Evolutionary conservation across 2,797 vertebrate species (phyloP).

Genomic region (Taenioides sp.): DNA sequence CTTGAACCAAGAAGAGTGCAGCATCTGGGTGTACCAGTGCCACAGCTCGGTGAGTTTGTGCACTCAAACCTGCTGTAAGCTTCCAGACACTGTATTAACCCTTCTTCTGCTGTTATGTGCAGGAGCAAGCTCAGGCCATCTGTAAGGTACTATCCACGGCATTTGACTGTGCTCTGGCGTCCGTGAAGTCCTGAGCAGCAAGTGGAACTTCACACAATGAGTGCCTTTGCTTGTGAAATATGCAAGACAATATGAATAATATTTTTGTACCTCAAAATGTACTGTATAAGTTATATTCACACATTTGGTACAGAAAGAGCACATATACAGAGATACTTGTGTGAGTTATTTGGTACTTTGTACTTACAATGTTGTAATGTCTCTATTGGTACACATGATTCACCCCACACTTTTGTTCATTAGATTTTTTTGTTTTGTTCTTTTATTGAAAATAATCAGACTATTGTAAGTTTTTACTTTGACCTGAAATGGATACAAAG

Average conservation of each 20-base stretch:
- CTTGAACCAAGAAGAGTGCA: constrained; percentile 83
- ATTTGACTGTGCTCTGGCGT: constrained; percentile 89
- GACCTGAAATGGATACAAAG: not conserved
- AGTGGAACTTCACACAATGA: constrained; percentile 22
- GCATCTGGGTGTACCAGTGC: constrained; percentile 97
- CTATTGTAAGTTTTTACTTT: not conserved
- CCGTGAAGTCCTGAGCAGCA: constrained; percentile 86
- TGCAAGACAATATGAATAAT: not conserved
- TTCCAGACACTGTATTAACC: not conserved
- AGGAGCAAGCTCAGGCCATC: constrained; percentile 97
- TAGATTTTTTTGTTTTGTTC: not conserved
- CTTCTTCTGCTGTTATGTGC: not conserved
- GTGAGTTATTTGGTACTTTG: not conserved
- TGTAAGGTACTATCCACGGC: constrained; percentile 93
- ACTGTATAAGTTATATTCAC: constrained; percentile 62
- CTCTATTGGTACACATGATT: not conserved
- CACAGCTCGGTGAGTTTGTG: constrained; percentile 85
- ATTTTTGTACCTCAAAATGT: constrained; percentile 2
- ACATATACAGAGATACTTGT: not conserved
- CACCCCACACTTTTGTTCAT: not conserved
- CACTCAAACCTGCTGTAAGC: not conserved
- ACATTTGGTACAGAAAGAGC: constrained; percentile 21
- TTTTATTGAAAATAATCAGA: not conserved
- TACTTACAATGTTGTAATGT: not conserved
- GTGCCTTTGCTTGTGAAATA: constrained; percentile 1